These are phyloP conservation scores for Nannoperca australis DNA, from an alignment of 2,797 vertebrate species.

Conservation along the genomic window DNA sequence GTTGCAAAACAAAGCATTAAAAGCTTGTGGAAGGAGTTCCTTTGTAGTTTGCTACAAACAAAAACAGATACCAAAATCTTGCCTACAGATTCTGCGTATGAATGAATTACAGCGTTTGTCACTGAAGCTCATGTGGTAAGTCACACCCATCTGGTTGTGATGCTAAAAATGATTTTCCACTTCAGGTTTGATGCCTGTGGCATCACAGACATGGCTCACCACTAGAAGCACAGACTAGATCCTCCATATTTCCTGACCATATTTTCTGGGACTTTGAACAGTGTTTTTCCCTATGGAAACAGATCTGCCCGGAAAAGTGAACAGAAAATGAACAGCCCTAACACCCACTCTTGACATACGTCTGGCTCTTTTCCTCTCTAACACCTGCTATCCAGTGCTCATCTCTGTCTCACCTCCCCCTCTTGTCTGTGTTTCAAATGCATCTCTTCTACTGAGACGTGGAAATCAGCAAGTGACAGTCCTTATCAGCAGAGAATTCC, in stretches of 20 bases:
- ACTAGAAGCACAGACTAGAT: conserved; percentile 21
- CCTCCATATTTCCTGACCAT: conserved; percentile 7
- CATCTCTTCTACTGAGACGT: conserved; percentile 22
- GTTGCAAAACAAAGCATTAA: not conserved
- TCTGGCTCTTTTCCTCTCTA: conserved; percentile 51
- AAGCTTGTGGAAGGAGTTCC: not conserved
- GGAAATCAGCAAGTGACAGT: conserved; percentile 36
- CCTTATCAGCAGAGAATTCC: conserved; percentile 43
- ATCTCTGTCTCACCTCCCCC: conserved; percentile 27
- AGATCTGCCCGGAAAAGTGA: conserved; percentile 15
- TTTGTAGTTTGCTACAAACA: not conserved
- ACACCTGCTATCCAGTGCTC: conserved; percentile 43
- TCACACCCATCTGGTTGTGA: conserved; percentile 23
- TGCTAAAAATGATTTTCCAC: conserved; percentile 6
- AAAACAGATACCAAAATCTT: no score
- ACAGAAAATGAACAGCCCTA: conserved; percentile 30
- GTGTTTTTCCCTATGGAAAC: conserved; percentile 25
- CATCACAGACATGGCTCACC: conserved; percentile 1
- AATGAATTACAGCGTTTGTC: conserved; percentile 6
- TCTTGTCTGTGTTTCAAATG: conserved; percentile 37
- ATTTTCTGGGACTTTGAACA: conserved; percentile 10
- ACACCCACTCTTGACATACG: conserved; percentile 32
- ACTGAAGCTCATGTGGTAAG: conserved; percentile 29
- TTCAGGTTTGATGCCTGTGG: conserved; percentile 20
- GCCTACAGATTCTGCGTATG: no score